Conservation (phyloP, 2,888 invertebrate species). For the Chrysolina oricalcia region DNA sequence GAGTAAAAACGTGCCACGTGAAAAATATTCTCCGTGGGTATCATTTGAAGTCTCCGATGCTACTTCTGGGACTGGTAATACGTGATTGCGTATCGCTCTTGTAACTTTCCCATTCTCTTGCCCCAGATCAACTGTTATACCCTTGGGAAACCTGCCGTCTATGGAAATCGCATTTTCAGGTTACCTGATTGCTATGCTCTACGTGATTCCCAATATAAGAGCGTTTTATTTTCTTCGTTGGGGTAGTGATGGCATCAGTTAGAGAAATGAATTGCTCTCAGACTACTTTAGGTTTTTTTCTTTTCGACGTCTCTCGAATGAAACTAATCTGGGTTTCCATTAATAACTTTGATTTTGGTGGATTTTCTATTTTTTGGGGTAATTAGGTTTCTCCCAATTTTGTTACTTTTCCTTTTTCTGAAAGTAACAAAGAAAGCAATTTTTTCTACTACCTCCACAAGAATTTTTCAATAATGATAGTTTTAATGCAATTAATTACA, state of each 20-base stretch:
- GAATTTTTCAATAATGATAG: too few relatives aligned
- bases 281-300: background rate
- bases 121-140: slow-evolving; percentile 21
- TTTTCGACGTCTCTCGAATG: too few relatives aligned
- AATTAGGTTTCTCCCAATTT: too few relatives aligned
- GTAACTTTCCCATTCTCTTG: background rate
- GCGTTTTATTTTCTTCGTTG: background rate
- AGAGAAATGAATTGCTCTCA: background rate
- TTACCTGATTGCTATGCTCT: slow-evolving; percentile 30
- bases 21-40: background rate
- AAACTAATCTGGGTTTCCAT: background rate
- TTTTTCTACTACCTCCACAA: too few relatives aligned
- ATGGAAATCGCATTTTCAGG: slow-evolving; percentile 39
- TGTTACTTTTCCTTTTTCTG: too few relatives aligned
- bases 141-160: slow-evolving; percentile 24
- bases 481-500: too few relatives aligned
- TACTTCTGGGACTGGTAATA: background rate
- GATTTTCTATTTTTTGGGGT: too few relatives aligned
- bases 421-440: too few relatives aligned
- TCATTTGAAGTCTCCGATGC: background rate
- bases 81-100: background rate
- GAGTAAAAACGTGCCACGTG: too few relatives aligned
- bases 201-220: background rate
- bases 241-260: background rate
- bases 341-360: background rate